A percentile compares a stretch with the other conserved stretches of the same genome.
These are phyloP conservation scores for Hypercompe scribonia DNA, from an alignment of 2,888 invertebrate genomes.

Conservation along the genomic window DNA sequence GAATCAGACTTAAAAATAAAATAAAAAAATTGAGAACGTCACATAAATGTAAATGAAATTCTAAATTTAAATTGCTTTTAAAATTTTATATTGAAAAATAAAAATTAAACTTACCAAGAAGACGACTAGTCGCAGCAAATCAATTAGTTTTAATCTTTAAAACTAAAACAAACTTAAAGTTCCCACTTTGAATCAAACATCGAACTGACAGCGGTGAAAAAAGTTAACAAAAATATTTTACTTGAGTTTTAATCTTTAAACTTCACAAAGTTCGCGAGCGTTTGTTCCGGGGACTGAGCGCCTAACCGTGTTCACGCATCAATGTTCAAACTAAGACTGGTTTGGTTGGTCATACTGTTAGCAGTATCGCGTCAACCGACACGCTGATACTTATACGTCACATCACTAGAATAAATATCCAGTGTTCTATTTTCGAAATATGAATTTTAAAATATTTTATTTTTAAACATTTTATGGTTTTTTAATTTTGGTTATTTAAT, in stretches of 20 bases:
- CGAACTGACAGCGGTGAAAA: background rate
- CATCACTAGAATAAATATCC: constrained; percentile 14
- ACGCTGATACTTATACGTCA: constrained; percentile 29
- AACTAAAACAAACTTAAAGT: constrained; percentile 39
- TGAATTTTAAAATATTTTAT: background rate
- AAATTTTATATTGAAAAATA: background rate
- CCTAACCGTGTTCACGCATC: constrained; percentile 52
- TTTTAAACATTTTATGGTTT: background rate
- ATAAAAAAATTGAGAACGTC: too few relatives aligned
- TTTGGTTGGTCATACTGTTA: constrained; percentile 38
- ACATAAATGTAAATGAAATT: background rate
- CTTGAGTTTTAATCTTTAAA: constrained; percentile 9
- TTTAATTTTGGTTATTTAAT: background rate
- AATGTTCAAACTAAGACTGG: constrained; percentile 57
- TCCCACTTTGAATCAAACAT: constrained; percentile 30
- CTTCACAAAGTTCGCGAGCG: constrained; percentile 48
- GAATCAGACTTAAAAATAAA: too few relatives aligned
- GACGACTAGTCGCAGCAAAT: constrained; percentile 23
- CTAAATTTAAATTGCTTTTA: background rate
- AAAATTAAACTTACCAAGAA: constrained; percentile 45
- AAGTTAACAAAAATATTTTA: constrained; percentile 29
- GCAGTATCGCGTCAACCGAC: constrained; percentile 29
- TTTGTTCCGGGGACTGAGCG: constrained; percentile 33
- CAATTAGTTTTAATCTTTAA: constrained; percentile 25
- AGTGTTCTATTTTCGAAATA: constrained; percentile 13